Percentiles rank a stretch among this genome's conserved stretches.
Conservation (phyloP, 2,888 invertebrate genomes). For the Anorthoa munda region DNA sequence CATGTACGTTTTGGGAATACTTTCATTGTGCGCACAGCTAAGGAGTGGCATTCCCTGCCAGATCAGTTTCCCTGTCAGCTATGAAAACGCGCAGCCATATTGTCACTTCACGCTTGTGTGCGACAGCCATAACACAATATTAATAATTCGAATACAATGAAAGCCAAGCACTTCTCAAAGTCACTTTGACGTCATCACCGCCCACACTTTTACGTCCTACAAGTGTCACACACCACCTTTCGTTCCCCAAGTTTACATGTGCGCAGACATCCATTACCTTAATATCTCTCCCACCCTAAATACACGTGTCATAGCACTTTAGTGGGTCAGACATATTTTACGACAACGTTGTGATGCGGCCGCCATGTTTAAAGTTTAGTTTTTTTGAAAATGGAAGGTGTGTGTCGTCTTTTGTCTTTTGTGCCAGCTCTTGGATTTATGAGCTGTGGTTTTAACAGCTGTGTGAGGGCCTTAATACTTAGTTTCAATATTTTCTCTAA, state of each 20-base stretch:
- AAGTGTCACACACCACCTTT: constrained; percentile 11
- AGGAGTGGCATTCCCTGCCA: too few relatives aligned
- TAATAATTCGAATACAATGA: too few relatives aligned
- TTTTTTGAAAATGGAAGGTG: background rate
- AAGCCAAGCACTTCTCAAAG: constrained; percentile 4
- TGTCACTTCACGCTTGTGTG: too few relatives aligned
- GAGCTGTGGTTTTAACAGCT: too few relatives aligned
- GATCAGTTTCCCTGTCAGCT: too few relatives aligned
- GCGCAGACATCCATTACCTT: constrained; percentile 51
- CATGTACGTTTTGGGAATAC: too few relatives aligned
- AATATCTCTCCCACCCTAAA: constrained; percentile 52
- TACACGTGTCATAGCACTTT: constrained; percentile 27
- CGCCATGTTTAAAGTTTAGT: constrained; percentile 25
- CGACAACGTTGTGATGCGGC: constrained; percentile 25
- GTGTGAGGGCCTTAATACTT: background rate
- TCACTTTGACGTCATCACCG: background rate
- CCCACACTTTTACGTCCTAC: background rate
- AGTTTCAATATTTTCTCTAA: background rate
- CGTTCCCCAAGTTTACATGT: constrained; percentile 14
- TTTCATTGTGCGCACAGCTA: too few relatives aligned
- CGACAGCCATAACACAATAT: too few relatives aligned
- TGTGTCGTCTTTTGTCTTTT: constrained; percentile 5
- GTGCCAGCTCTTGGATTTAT: background rate
- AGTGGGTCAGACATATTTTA: constrained; percentile 56
- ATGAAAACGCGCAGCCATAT: too few relatives aligned